These are phyloP conservation scores for Crioceris asparagi DNA, from an alignment of 2,888 invertebrate species.

Conservation along the genomic window DNA sequence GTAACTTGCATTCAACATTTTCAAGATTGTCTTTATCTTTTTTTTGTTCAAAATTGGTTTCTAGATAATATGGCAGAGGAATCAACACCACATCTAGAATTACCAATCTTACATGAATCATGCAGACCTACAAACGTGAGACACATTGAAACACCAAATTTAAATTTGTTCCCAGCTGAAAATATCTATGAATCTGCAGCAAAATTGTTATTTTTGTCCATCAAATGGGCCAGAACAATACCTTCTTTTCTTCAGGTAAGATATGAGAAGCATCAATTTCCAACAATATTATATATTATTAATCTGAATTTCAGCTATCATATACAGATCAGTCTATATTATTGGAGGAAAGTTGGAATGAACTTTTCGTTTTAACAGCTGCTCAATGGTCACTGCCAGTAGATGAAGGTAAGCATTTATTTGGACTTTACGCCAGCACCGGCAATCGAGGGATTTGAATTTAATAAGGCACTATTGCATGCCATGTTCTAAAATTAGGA, in stretches of 20 bases:
- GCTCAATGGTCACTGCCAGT: conserved; percentile 70
- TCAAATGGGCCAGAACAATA: conserved; percentile 72
- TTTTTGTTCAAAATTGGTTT: too few species aligned
- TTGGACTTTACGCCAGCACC: neutral
- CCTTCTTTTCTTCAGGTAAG: conserved; percentile 61
- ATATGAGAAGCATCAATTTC: neutral
- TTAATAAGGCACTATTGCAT: too few species aligned
- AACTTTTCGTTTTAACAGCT: conserved; percentile 71
- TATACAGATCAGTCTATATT: conserved; percentile 62
- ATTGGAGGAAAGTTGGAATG: conserved; percentile 72
- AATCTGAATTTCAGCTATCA: conserved; percentile 44
- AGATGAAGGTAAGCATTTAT: conserved; percentile 50
- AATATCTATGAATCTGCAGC: conserved; percentile 61
- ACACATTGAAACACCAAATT: conserved; percentile 34
- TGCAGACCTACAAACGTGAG: conserved; percentile 17
- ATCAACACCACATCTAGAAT: conserved; percentile 23
- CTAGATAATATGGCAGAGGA: conserved; percentile 16
- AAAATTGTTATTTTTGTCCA: conserved; percentile 62
- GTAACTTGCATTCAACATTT: conserved; percentile 7
- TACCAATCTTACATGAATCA: conserved; percentile 28
- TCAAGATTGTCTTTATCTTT: too few species aligned
- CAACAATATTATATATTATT: neutral
- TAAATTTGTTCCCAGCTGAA: conserved; percentile 46
- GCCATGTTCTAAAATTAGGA: neutral
- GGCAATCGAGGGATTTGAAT: neutral